A percentile compares a stretch with the other conserved stretches of the same genome.
These are phyloP conservation scores for Arrhamphus sclerolepis DNA, from an alignment of 2,797 vertebrate species.

Conservation along the genomic window DNA sequence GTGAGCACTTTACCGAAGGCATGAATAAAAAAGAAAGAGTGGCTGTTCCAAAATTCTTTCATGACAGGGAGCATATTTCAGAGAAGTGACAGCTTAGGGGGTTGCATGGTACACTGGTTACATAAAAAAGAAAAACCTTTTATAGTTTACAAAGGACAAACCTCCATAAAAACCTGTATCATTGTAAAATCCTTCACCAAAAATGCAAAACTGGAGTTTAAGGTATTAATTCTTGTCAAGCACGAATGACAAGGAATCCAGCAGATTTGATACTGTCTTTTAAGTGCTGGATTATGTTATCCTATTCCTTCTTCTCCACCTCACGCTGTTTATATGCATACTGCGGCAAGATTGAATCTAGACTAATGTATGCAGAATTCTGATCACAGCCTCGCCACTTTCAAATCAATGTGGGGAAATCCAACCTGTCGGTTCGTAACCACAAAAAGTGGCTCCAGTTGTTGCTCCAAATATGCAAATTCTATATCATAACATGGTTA, in stretches of 20 bases:
- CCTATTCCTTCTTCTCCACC: slow-evolving; percentile 44
- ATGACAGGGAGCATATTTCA: slow-evolving; percentile 26
- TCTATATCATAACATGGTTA: slow-evolving; percentile 48
- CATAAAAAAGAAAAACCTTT: slow-evolving; percentile 61
- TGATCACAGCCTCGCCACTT: slow-evolving; percentile 55
- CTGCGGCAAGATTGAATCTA: slow-evolving; percentile 64
- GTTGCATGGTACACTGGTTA: slow-evolving; percentile 54
- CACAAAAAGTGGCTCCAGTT: slow-evolving; percentile 55
- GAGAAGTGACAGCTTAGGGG: slow-evolving; percentile 48
- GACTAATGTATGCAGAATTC: slow-evolving; percentile 67
- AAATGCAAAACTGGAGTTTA: slow-evolving; percentile 22
- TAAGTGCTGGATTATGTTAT: slow-evolving; percentile 55
- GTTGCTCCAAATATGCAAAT: slow-evolving; percentile 71
- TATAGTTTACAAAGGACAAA: slow-evolving; percentile 51
- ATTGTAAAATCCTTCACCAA: slow-evolving; percentile 22
- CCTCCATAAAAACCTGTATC: slow-evolving; percentile 26
- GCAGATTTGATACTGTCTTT: slow-evolving; percentile 40
- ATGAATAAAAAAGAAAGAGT: slow-evolving; percentile 44
- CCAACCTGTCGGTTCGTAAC: slow-evolving; percentile 63
- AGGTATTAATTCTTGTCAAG: slow-evolving; percentile 46
- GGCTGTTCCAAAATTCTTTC: slow-evolving; percentile 33
- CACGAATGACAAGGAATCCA: slow-evolving; percentile 35
- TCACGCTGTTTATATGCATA: slow-evolving; percentile 57
- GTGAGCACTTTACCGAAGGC: slow-evolving; percentile 39
- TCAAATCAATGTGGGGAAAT: slow-evolving; percentile 42